Evolutionary conservation across 2,113 vertebrate genomes (phyloP).

Genomic region (Zosterops pallidus): DNA sequence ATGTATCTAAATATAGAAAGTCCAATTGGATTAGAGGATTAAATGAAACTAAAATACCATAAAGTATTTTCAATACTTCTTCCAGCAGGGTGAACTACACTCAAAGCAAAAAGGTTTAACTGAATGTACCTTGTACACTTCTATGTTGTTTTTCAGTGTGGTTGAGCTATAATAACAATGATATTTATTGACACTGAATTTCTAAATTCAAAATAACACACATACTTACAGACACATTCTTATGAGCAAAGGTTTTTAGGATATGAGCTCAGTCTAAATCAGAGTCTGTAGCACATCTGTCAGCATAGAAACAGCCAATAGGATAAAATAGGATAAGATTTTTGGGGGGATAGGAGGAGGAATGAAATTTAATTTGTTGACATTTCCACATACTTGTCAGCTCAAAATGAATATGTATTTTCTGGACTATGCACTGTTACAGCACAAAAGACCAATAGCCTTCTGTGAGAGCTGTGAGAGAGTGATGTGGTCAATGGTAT

Average conservation of each 20-base stretch:
- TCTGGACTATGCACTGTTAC: background rate
- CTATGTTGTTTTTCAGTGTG: background rate
- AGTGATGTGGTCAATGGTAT: background rate
- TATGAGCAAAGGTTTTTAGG: background rate
- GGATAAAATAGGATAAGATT: background rate
- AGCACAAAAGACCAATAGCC: background rate
- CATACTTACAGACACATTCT: background rate
- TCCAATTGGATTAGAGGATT: background rate
- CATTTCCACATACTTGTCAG: background rate
- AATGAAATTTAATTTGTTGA: background rate
- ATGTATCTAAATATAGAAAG: background rate
- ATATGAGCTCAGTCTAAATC: background rate
- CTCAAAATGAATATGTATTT: background rate
- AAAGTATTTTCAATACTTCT: background rate
- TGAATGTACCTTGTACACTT: background rate
- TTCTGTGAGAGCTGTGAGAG: background rate
- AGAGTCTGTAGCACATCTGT: background rate
- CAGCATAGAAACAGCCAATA: background rate
- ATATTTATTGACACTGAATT: background rate
- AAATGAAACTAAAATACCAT: background rate
- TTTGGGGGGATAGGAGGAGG: accelerated
- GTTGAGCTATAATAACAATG: background rate
- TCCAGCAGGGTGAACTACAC: background rate
- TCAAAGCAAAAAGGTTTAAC: background rate
- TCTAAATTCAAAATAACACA: background rate